phyloP scores from a whole-genome alignment of 2,888 invertebrate species.

The Scrobipalpa costella region DNA sequence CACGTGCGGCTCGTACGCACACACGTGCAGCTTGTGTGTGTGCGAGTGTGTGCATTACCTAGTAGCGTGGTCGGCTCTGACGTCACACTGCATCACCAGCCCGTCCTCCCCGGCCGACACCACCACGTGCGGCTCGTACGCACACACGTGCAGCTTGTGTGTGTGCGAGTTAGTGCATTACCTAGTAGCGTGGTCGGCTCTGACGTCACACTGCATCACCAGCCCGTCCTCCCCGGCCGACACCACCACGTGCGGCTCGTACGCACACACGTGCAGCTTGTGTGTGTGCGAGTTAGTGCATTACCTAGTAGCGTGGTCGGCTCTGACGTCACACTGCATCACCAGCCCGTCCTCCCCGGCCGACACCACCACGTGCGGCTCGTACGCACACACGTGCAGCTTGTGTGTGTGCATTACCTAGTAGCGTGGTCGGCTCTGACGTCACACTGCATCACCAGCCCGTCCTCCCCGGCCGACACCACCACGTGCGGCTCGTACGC shows the following conservation, averaged over 20 bases:
- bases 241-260: slow-evolving; percentile 88
- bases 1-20: slow-evolving; percentile 87
- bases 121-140: slow-evolving; percentile 87
- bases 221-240: slow-evolving; percentile 95
- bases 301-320: slow-evolving; percentile 76
- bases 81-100: slow-evolving; percentile 89
- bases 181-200: slow-evolving; percentile 82
- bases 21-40: slow-evolving; percentile 92
- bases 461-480: slow-evolving; percentile 95
- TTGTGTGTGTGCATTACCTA: slow-evolving; percentile 89
- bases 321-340: slow-evolving; percentile 90
- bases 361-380: slow-evolving; percentile 89
- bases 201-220: slow-evolving; percentile 90
- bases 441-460: slow-evolving; percentile 89
- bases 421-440: slow-evolving; percentile 85
- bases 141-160: slow-evolving; percentile 91
- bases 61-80: slow-evolving; percentile 85
- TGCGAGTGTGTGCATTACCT: slow-evolving; percentile 84
- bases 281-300: slow-evolving; percentile 89
- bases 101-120: slow-evolving; percentile 96
- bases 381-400: slow-evolving; percentile 87
- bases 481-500: slow-evolving; percentile 88
- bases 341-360: slow-evolving; percentile 95
- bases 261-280: slow-evolving; percentile 89
- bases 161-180: slow-evolving; percentile 87